Percentiles rank a stretch among this genome's conserved stretches.
These are phyloP conservation scores for Tolmerus cingulatus DNA, from an alignment of 2,888 invertebrate genomes.

Conservation along the genomic window DNA sequence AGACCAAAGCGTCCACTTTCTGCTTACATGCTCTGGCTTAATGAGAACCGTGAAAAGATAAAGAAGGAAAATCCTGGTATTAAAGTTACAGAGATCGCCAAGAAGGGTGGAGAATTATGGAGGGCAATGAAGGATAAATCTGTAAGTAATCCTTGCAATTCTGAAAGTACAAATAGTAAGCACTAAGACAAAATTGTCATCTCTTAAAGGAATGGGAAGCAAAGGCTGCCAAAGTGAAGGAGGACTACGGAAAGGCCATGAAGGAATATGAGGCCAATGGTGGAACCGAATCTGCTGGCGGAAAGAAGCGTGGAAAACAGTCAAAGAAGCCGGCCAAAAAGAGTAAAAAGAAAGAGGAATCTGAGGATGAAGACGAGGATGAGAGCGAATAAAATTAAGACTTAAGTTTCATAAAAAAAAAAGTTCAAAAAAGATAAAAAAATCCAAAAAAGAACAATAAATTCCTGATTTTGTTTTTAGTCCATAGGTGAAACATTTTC, in stretches of 20 bases:
- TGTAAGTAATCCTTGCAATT: slow-evolving; percentile 65
- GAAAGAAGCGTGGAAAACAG: slow-evolving; percentile 69
- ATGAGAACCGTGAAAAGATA: slow-evolving; percentile 84
- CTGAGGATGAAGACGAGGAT: slow-evolving; percentile 71
- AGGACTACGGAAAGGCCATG: slow-evolving; percentile 87
- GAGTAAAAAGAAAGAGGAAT: slow-evolving; percentile 71
- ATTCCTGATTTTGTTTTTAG: slow-evolving; percentile 12
- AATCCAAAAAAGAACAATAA: slow-evolving; percentile 27
- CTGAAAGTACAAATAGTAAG: not conserved
- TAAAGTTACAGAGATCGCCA: slow-evolving; percentile 90
- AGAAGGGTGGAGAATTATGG: slow-evolving; percentile 97
- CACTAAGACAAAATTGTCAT: not conserved
- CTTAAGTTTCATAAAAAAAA: slow-evolving; percentile 30
- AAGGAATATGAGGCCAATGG: slow-evolving; percentile 88
- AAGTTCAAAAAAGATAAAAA: slow-evolving; percentile 17
- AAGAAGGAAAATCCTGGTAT: slow-evolving; percentile 92
- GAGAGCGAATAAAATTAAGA: slow-evolving; percentile 69
- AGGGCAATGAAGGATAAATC: slow-evolving; percentile 86
- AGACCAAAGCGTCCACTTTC: slow-evolving; percentile 94
- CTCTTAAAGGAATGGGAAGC: slow-evolving; percentile 83
- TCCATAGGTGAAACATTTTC: slow-evolving; percentile 19
- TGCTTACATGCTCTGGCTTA: slow-evolving; percentile 96
- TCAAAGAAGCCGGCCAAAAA: slow-evolving; percentile 60
- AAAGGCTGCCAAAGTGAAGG: slow-evolving; percentile 87
- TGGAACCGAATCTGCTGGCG: slow-evolving; percentile 70